Evolutionary conservation across 1,140 invertebrate genomes (phyloP).

Genomic region (Drosophila elegans): DNA sequence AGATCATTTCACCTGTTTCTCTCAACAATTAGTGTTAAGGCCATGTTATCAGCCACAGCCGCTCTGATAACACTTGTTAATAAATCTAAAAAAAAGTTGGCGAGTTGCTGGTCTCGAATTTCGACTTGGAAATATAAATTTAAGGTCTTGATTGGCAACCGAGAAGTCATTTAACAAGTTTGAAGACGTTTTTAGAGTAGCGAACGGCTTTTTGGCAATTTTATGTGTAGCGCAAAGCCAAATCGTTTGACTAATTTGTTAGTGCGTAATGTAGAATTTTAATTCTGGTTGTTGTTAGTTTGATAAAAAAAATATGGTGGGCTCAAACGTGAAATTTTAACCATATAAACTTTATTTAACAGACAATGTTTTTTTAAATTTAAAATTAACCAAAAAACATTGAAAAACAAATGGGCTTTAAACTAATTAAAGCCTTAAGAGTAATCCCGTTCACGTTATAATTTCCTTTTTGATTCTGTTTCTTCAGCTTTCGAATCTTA

Average conservation of each 20-base stretch:
- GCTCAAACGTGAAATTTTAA: no score
- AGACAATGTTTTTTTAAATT: not conserved
- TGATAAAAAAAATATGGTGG: no score
- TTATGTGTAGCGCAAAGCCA: not conserved
- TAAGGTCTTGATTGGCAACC: slow-evolving; percentile 56
- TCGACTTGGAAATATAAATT: slow-evolving; percentile 60
- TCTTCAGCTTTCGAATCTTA: slow-evolving; percentile 50
- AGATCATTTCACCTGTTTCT: not conserved
- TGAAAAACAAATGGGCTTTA: no score
- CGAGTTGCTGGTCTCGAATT: slow-evolving; percentile 21
- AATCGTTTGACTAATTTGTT: not conserved
- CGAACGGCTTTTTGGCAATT: slow-evolving; percentile 21
- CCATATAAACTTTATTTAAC: no score
- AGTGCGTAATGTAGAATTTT: not conserved
- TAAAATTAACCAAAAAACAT: not conserved
- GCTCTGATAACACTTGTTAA: slow-evolving; percentile 11
- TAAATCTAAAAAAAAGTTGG: slow-evolving; percentile 36
- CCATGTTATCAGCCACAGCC: slow-evolving; percentile 18
- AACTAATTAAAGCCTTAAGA: not conserved
- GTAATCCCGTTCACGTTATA: not conserved
- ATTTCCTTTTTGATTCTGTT: slow-evolving; percentile 32
- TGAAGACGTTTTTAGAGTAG: slow-evolving; percentile 46
- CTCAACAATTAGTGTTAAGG: not conserved
- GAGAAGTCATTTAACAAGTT: slow-evolving; percentile 63
- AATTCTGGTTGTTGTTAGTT: not conserved